Percentiles rank a stretch among this genome's conserved stretches.
These are phyloP conservation scores for Steatornis caripensis DNA, from an alignment of 2,113 vertebrate genomes.

Conservation along the genomic window DNA sequence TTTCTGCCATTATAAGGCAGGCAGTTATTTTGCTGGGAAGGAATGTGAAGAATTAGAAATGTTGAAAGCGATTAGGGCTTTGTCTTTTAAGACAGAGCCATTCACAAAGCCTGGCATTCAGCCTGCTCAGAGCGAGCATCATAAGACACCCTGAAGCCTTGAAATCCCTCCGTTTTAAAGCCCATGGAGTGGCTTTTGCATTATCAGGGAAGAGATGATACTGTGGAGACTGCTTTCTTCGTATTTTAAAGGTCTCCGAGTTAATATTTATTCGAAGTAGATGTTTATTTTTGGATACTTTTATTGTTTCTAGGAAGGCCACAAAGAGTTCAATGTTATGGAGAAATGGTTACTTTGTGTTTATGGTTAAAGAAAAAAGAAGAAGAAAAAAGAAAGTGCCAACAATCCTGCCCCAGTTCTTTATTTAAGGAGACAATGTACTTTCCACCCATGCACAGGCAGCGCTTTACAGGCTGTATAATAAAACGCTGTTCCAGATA, in stretches of 20 bases:
- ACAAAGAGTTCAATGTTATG: constrained; percentile 56
- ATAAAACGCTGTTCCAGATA: constrained; percentile 60
- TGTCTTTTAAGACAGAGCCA: constrained; percentile 11
- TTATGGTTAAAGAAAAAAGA: constrained; percentile 41
- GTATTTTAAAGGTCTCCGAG: constrained; percentile 41
- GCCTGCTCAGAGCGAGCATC: constrained; percentile 3
- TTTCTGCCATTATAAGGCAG: constrained; percentile 59
- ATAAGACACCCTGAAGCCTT: constrained; percentile 34
- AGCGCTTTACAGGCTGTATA: constrained; percentile 48
- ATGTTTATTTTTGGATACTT: constrained; percentile 56
- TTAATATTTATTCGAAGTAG: constrained; percentile 61
- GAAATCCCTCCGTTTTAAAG: constrained; percentile 26
- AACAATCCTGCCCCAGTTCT: constrained; percentile 56
- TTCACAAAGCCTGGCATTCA: constrained; percentile 17
- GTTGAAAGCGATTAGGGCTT: constrained; percentile 34
- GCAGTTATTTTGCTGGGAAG: constrained; percentile 38
- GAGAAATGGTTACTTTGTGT: constrained; percentile 61
- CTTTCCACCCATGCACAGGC: constrained; percentile 63
- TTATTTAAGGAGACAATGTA: constrained; percentile 61
- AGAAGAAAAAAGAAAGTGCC: constrained; percentile 29
- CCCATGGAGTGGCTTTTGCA: constrained; percentile 19
- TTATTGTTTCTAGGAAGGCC: constrained; percentile 61
- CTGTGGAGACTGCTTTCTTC: constrained; percentile 29
- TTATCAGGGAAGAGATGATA: constrained; percentile 31
- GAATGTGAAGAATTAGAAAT: constrained; percentile 50